A percentile compares a stretch with the other conserved stretches of the same genome.
phyloP scores from a whole-genome alignment of 2,888 invertebrate genomes.

The Aromia moschata region DNA sequence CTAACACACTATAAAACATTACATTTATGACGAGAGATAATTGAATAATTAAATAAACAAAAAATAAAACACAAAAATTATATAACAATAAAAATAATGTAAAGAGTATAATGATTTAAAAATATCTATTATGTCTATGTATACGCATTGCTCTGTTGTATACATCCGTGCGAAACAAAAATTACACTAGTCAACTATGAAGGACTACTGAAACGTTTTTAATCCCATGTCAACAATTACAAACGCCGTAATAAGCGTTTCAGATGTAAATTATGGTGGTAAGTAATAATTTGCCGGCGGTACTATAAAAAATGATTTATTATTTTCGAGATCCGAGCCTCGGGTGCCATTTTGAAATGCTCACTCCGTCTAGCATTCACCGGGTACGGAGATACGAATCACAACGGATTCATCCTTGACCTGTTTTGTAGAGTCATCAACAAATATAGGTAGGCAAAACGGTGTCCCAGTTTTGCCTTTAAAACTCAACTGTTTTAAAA shows the following conservation, averaged over 20 bases:
- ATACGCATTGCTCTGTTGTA: too few relatives aligned
- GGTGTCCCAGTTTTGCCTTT: not conserved
- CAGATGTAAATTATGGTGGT: not conserved
- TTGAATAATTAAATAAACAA: too few relatives aligned
- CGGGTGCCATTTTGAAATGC: conserved; percentile 1
- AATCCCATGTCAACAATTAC: not conserved
- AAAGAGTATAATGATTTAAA: too few relatives aligned
- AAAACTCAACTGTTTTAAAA: too few relatives aligned
- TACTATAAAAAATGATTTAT: conserved; percentile 3
- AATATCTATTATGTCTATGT: too few relatives aligned
- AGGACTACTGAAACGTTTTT: not conserved
- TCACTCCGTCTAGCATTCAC: not conserved
- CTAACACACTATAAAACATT: too few relatives aligned
- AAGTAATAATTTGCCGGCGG: not conserved
- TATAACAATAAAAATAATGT: too few relatives aligned
- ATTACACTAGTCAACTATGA: not conserved
- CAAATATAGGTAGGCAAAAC: not conserved
- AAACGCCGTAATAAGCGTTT: not conserved
- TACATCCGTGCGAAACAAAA: too few relatives aligned
- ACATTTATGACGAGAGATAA: too few relatives aligned
- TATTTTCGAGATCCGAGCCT: not conserved
- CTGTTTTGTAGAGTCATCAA: not conserved
- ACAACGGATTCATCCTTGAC: conserved; percentile 1
- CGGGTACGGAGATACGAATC: not conserved
- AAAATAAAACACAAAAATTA: too few relatives aligned